Evolutionary conservation across 2,888 invertebrate genomes (phyloP), one percentile per base, ranked within the genome.

Genomic region (Drosophila limbata): DNA sequence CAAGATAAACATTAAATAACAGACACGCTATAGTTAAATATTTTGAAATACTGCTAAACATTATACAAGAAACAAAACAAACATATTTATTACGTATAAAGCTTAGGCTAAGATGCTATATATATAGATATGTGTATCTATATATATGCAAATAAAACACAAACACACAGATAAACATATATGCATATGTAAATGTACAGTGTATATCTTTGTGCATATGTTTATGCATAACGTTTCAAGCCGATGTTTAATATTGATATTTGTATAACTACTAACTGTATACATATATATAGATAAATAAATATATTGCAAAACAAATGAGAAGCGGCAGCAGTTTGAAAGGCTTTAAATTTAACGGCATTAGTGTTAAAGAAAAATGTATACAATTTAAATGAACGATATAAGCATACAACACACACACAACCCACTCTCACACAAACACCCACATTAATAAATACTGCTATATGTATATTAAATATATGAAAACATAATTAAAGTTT

Each of bases 51-150:
- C 68, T 73, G 83, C 75, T 71, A 83, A 72, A 80, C 67, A 64
- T 56, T 55, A 71, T 75, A 67, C 60, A 80, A 51, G 42, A 57
- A 56, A 61, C 61, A 81, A 65, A 39, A 51, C 52, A 48, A 56
- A 61, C 61, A 79, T 83, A 86, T 83, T 84, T 83, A 81, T 83
- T 84, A 81, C 72, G 69, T 79, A 78, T 80, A 83, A 77, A 77
- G 40, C 33, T 40, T 71, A 72, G 63, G 13, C 55, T 73, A 76
- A 79, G 61, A 65, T 55, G 66, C 53, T 71, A 63, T 66, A 71
- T 59, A 76, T 63, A 40, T 51, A 39, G 51, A 28, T 42, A 15
- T 51, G 44, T 19, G 25, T 47, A 28, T 56, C 52, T 39, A 50
- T 42, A 28, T 13, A 56, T 37, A 56, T 15, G 39, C 21, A 52